Evolutionary conservation across 2,888 invertebrate species (phyloP), one percentile per base, ranked within the genome.

Genomic region (Tetramorium bicarinatum): DNA sequence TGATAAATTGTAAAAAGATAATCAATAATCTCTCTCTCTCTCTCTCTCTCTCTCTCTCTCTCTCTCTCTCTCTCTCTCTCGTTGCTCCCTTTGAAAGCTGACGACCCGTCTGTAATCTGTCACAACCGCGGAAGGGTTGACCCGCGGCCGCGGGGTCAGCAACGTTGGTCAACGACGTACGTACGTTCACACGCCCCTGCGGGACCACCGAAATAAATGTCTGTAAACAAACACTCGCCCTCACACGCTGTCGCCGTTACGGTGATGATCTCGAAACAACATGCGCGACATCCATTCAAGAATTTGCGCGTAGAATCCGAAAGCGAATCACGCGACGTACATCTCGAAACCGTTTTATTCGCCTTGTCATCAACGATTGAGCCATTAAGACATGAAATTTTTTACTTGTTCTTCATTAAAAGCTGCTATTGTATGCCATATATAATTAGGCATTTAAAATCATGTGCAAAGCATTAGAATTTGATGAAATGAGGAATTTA

Each of bases 121-220:
- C 83, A 56, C 67, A 75, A 88, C 82, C 88, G 74, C 82, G 71
- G 82, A 62, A 61, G 86, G 86, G 76, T 88, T 85, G 83, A 89
- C 89, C 81, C 74, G 74, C 69, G 83, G 80, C 86, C 87, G 83
- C 87, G 83, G 76, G 88, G 85, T 89, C 89, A 83, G 66, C 89
- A 81, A 25, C 80, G 41, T 69, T 74, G 83, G 77, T 64, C 85
- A 61, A 41, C 66, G 49, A 77, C 54, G 67, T 66, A 47, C 76
- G 54, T 62, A 44, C 41, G 77, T 89, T 89, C 82, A 83, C 84
- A 86, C 25, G n/a, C 38, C 69, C 84, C 82, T 44, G 15, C 61
- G 80, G 72, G 67, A 84, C 34, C 9, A 21, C 18, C 59, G 66
- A 59, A 74, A 85, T 83, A 77, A 84, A 84, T 71, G 79, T 54